Conservation (phyloP, 2,888 invertebrate species). For the Pandemis heparana region DNA sequence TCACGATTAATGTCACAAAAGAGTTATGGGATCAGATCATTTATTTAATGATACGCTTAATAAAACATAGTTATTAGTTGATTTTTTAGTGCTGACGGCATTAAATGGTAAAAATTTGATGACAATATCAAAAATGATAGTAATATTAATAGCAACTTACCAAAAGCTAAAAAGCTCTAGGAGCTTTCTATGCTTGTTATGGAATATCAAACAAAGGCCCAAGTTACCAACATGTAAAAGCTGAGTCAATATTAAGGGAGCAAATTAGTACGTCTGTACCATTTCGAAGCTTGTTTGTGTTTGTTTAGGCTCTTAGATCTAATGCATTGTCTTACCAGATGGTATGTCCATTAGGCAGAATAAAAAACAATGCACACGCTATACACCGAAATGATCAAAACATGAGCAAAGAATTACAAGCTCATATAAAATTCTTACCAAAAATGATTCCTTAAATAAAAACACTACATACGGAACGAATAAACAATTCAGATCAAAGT, state of each 20-base stretch:
- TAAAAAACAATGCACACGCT: not conserved
- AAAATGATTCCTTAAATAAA: not conserved
- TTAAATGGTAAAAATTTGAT: not conserved
- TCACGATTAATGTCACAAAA: not conserved
- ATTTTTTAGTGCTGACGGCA: not conserved
- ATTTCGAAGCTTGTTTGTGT: slow-evolving; percentile 43
- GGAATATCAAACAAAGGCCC: slow-evolving; percentile 32
- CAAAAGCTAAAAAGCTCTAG: not conserved
- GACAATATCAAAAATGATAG: not conserved
- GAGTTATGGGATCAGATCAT: not conserved
- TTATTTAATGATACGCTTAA: not conserved
- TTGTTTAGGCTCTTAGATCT: slow-evolving; percentile 47
- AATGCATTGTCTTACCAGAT: slow-evolving; percentile 49
- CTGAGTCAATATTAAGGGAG: slow-evolving; percentile 65
- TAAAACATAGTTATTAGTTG: not conserved
- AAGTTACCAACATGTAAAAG: slow-evolving; percentile 54
- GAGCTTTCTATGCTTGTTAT: slow-evolving; percentile 10
- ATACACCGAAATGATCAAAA: not conserved
- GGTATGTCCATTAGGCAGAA: slow-evolving; percentile 38
- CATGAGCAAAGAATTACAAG: not conserved
- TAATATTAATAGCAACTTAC: not conserved
- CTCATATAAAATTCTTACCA: not conserved
- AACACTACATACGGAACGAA: not conserved
- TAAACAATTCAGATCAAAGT: slow-evolving; percentile 32
- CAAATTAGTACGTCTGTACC: slow-evolving; percentile 63